Percentiles rank a stretch among this genome's conserved stretches.
These are phyloP conservation scores for Conistra vaccinii DNA, from an alignment of 2,888 invertebrate genomes.

Conservation along the genomic window DNA sequence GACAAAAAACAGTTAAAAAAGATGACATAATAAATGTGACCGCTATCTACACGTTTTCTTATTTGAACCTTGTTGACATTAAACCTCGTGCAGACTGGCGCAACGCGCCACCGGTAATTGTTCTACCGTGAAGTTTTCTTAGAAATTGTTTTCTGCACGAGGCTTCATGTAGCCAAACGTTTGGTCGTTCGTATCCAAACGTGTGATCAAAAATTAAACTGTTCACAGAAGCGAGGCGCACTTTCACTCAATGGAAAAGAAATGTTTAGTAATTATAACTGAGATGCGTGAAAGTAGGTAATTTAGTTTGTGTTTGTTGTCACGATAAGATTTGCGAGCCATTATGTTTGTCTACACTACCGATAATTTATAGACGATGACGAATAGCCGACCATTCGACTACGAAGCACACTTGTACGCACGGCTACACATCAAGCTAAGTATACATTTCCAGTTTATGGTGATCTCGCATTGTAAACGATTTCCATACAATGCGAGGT, in stretches of 20 bases:
- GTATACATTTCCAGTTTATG: too few relatives aligned
- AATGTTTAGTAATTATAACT: conserved; percentile 77
- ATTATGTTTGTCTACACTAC: conserved; percentile 55
- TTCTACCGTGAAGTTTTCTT: too few relatives aligned
- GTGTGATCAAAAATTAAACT: conserved; percentile 71
- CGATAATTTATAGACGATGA: conserved; percentile 61
- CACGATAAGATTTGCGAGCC: conserved; percentile 66
- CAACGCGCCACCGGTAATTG: too few relatives aligned
- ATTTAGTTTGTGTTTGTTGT: conserved; percentile 70
- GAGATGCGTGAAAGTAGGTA: conserved; percentile 78
- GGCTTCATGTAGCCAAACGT: neutral
- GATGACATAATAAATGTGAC: neutral
- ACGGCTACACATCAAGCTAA: too few relatives aligned
- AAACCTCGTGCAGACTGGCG: too few relatives aligned
- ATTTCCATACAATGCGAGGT: too few relatives aligned
- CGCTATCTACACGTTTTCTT: too few relatives aligned
- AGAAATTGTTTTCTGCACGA: too few relatives aligned
- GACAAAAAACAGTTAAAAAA: neutral
- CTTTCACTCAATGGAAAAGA: conserved; percentile 79
- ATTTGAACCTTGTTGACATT: too few relatives aligned
- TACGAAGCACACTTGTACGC: too few relatives aligned
- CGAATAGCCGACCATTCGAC: conserved; percentile 29
- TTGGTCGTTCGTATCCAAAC: conserved; percentile 31
- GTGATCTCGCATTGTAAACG: too few relatives aligned
- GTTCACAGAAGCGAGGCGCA: conserved; percentile 72